Conservation (phyloP, 2,888 invertebrate genomes). For the Rhamnusium bicolor region DNA sequence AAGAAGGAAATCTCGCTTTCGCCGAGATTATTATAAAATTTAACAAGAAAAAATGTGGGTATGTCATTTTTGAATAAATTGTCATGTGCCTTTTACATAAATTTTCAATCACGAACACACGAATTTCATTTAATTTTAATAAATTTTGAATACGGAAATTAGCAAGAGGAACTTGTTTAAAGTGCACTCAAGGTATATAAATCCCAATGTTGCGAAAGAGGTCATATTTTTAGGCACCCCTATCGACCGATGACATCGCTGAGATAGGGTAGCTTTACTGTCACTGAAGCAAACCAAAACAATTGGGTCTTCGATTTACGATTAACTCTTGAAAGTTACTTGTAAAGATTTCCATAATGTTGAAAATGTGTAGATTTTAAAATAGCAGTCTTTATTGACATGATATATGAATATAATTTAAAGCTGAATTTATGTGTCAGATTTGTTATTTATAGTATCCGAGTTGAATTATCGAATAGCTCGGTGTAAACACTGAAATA, state of each 20-base stretch:
- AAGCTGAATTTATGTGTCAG: slow-evolving; percentile 5
- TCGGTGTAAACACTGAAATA: slow-evolving; percentile 4
- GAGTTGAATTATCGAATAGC: slow-evolving; percentile 4
- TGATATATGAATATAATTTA: slow-evolving; percentile 17
- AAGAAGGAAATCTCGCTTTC: too few species aligned
- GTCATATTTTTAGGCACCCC: slow-evolving; percentile 6
- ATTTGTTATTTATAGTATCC: slow-evolving; percentile 19
- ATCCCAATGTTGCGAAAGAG: background rate
- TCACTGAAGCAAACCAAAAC: slow-evolving; percentile 1
- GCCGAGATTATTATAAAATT: too few species aligned
- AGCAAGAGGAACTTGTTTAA: background rate
- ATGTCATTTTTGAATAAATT: too few species aligned
- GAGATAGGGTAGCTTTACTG: slow-evolving; percentile 1
- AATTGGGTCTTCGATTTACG: background rate
- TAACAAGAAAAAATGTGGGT: too few species aligned
- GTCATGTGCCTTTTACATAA: too few species aligned
- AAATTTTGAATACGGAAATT: background rate
- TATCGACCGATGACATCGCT: background rate
- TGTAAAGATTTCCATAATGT: background rate
- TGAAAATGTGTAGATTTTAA: slow-evolving; percentile 2
- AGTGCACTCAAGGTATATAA: background rate
- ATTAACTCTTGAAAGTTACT: background rate
- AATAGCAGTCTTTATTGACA: background rate
- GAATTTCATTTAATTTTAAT: background rate
- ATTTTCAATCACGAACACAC: too few species aligned